Evolutionary conservation across 2,888 invertebrate genomes (phyloP).

Genomic region (Tipula confusa): DNA sequence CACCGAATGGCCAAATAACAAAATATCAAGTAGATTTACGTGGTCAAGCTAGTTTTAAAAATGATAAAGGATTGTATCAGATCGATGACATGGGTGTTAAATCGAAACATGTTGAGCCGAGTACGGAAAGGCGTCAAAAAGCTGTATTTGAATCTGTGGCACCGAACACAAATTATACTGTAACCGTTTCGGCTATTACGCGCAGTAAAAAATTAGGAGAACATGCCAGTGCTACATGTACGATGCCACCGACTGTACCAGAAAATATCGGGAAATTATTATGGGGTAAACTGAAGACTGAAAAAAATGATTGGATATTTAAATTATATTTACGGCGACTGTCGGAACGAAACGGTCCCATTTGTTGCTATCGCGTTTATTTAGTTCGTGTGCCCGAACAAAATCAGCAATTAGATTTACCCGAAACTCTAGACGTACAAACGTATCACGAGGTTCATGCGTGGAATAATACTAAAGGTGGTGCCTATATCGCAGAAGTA

Average conservation of each 20-base stretch:
- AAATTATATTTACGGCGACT: slow-evolving; percentile 71
- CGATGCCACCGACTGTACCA: slow-evolving; percentile 68
- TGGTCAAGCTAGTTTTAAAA: slow-evolving; percentile 55
- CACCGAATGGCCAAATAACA: slow-evolving; percentile 73
- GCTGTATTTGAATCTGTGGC: slow-evolving; percentile 62
- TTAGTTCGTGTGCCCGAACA: slow-evolving; percentile 65
- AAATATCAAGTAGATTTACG: slow-evolving; percentile 65
- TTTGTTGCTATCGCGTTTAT: slow-evolving; percentile 81
- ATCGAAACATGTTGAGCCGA: slow-evolving; percentile 55
- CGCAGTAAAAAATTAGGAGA: slow-evolving; percentile 69
- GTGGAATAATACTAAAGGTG: slow-evolving; percentile 56
- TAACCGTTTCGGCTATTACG: slow-evolving; percentile 72
- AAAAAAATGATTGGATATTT: slow-evolving; percentile 65
- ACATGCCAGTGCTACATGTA: slow-evolving; percentile 59
- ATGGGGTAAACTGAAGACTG: slow-evolving; percentile 59
- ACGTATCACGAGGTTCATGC: slow-evolving; percentile 71
- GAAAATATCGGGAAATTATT: slow-evolving; percentile 53
- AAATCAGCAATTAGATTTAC: slow-evolving; percentile 60
- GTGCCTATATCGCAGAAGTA: slow-evolving; percentile 81
- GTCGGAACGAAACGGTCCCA: slow-evolving; percentile 79
- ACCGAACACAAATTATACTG: slow-evolving; percentile 80
- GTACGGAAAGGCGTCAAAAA: slow-evolving; percentile 50
- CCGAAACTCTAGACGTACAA: slow-evolving; percentile 64
- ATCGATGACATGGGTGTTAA: slow-evolving; percentile 59
- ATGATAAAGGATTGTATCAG: slow-evolving; percentile 52